phyloP scores from a whole-genome alignment of 2,113 vertebrate genomes.

The Odobenus rosmarus region DNA sequence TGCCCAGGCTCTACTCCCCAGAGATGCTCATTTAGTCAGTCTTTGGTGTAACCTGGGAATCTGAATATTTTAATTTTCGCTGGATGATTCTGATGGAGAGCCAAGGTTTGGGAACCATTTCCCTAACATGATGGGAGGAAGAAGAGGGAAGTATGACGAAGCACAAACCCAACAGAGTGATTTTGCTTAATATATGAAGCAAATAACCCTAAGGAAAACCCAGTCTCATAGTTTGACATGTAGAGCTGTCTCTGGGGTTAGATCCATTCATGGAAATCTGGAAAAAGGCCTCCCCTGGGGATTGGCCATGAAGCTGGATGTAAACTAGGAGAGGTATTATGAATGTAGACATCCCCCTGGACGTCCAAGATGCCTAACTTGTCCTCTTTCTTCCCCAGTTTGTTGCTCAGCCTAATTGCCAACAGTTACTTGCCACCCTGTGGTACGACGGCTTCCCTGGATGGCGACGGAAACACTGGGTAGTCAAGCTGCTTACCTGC shows the following conservation, averaged over 20 bases:
- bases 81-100: not conserved
- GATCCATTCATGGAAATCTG: not conserved
- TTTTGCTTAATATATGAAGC: not conserved
- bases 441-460: slow-evolving; percentile 99
- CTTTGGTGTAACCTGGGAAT: not conserved
- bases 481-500: slow-evolving; percentile 96
- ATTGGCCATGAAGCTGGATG: not conserved
- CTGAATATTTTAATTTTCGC: not conserved
- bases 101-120: not conserved
- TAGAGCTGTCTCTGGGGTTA: not conserved
- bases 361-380: slow-evolving; percentile 11
- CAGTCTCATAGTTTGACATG: not conserved
- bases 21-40: not conserved
- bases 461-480: slow-evolving; percentile 98
- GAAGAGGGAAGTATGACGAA: not conserved
- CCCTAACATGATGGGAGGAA: not conserved
- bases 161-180: not conserved
- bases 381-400: slow-evolving; percentile 87
- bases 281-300: not conserved
- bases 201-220: not conserved
- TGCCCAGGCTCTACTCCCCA: not conserved
- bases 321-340: not conserved
- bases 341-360: not conserved
- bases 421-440: slow-evolving; percentile 96
- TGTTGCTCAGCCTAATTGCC: slow-evolving; percentile 98